Percentiles rank a stretch among this genome's conserved stretches.
Conservation (phyloP, 2,113 vertebrate genomes). For the Plestiodon gilberti region DNA sequence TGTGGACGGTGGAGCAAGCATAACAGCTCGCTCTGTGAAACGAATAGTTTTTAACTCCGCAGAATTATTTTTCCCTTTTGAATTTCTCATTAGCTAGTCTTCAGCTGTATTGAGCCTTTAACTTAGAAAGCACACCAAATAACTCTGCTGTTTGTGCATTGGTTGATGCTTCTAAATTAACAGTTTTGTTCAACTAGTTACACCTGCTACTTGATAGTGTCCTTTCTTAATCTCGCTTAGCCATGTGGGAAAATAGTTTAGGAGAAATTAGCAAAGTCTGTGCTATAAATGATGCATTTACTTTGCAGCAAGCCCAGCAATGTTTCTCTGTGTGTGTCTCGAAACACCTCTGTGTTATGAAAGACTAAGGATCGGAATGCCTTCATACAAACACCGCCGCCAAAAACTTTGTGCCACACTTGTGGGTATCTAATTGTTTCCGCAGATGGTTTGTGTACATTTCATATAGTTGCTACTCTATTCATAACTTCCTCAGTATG, state of each 20-base stretch:
- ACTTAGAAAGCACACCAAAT: background rate
- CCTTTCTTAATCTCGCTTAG: slow-evolving; percentile 12
- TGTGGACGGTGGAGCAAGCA: slow-evolving; percentile 15
- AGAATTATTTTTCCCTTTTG: slow-evolving; percentile 20
- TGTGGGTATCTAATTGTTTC: slow-evolving; percentile 23
- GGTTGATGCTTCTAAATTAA: slow-evolving; percentile 35
- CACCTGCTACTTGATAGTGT: slow-evolving; percentile 20
- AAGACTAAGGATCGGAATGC: slow-evolving; percentile 31
- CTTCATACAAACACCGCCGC: slow-evolving; percentile 45
- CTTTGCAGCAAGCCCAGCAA: background rate
- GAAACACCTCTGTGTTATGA: background rate
- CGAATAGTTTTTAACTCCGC: slow-evolving; percentile 41
- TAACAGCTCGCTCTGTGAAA: slow-evolving; percentile 56
- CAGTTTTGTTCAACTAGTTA: slow-evolving; percentile 29
- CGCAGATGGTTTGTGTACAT: slow-evolving; percentile 26
- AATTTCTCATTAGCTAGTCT: slow-evolving; percentile 40
- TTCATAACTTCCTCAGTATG: slow-evolving; percentile 40
- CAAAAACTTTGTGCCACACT: slow-evolving; percentile 32
- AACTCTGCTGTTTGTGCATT: slow-evolving; percentile 26
- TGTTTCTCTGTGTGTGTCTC: slow-evolving; percentile 23
- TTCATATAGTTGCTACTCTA: slow-evolving; percentile 25
- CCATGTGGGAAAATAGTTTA: slow-evolving; percentile 26
- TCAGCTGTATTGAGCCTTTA: slow-evolving; percentile 38
- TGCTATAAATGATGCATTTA: slow-evolving; percentile 25
- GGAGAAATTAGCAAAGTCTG: slow-evolving; percentile 45